Evolutionary conservation across 2,888 invertebrate genomes (phyloP).

Genomic region (Dermolepida albohirtum): DNA sequence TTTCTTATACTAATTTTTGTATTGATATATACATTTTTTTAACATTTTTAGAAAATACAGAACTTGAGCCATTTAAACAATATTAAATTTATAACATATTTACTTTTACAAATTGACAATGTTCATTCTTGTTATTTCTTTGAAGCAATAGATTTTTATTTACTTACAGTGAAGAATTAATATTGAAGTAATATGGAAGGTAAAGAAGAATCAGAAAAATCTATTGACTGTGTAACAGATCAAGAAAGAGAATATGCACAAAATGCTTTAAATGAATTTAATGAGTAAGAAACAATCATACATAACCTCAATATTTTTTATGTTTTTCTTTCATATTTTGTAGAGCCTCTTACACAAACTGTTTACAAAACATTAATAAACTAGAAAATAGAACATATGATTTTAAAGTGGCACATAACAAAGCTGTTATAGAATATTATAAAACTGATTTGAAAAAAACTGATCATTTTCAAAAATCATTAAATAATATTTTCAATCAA

Average conservation of each 20-base stretch:
- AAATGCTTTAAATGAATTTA: conserved; percentile 61
- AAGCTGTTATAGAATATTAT: conserved; percentile 85
- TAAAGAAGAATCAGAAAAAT: conserved; percentile 59
- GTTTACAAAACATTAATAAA: conserved; percentile 74
- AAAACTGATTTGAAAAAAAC: conserved; percentile 79
- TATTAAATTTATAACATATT: no score
- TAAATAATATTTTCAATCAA: conserved; percentile 73
- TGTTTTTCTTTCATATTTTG: conserved; percentile 44
- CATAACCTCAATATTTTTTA: not conserved
- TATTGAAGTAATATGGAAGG: no score
- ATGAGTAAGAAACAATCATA: conserved; percentile 56
- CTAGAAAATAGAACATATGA: conserved; percentile 75
- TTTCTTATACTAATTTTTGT: no score
- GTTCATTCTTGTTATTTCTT: no score
- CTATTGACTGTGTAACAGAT: conserved; percentile 59
- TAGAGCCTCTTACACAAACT: conserved; percentile 71
- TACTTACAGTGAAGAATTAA: no score
- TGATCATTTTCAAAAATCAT: conserved; percentile 76
- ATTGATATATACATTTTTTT: no score
- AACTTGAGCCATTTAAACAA: no score
- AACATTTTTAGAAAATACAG: no score
- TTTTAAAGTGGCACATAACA: conserved; percentile 84
- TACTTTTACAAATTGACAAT: no score
- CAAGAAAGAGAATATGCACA: conserved; percentile 62
- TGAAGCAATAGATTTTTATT: no score